Percentiles rank a stretch among this genome's conserved stretches.
phyloP scores from a whole-genome alignment of 1,140 invertebrate species.

The Adoxophyes honmai region DNA sequence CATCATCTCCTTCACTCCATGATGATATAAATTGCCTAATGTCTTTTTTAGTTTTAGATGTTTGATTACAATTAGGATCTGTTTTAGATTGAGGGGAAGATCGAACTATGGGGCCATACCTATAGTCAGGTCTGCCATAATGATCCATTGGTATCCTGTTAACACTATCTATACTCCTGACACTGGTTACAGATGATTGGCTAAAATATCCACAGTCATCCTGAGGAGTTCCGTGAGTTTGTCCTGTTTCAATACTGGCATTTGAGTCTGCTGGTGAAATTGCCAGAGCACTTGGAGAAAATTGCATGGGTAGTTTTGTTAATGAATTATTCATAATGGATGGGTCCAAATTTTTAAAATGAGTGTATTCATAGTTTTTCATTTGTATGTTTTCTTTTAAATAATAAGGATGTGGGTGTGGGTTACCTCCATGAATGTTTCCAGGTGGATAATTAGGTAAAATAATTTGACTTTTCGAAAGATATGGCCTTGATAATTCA shows the following conservation, averaged over 20 bases:
- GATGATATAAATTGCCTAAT: slow-evolving; percentile 73
- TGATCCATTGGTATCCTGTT: slow-evolving; percentile 47
- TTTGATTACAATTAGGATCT: slow-evolving; percentile 28
- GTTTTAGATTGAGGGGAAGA: slow-evolving; percentile 23
- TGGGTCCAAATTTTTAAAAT: slow-evolving; percentile 47
- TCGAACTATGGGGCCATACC: slow-evolving; percentile 36
- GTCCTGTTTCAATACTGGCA: slow-evolving; percentile 60
- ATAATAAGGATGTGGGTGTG: slow-evolving; percentile 51
- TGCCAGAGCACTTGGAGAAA: slow-evolving; percentile 60
- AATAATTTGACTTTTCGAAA: slow-evolving; percentile 44
- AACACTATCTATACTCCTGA: slow-evolving; percentile 61
- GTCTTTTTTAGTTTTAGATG: slow-evolving; percentile 52
- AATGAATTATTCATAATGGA: slow-evolving; percentile 46
- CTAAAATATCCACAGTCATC: slow-evolving; percentile 75
- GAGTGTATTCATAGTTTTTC: slow-evolving; percentile 55
- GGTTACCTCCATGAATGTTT: slow-evolving; percentile 46
- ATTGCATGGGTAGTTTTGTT: slow-evolving; percentile 53
- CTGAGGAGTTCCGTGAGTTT: slow-evolving; percentile 48
- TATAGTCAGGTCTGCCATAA: slow-evolving; percentile 46
- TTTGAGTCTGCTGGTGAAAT: slow-evolving; percentile 70
- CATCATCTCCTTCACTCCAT: slow-evolving; percentile 76
- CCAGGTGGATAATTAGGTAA: slow-evolving; percentile 41
- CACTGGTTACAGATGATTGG: slow-evolving; percentile 66
- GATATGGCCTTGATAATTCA: slow-evolving; percentile 43
- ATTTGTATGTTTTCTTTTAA: slow-evolving; percentile 53